Evolutionary conservation across 2,797 vertebrate species (phyloP).

Genomic region (Chromobotia macracanthus): DNA sequence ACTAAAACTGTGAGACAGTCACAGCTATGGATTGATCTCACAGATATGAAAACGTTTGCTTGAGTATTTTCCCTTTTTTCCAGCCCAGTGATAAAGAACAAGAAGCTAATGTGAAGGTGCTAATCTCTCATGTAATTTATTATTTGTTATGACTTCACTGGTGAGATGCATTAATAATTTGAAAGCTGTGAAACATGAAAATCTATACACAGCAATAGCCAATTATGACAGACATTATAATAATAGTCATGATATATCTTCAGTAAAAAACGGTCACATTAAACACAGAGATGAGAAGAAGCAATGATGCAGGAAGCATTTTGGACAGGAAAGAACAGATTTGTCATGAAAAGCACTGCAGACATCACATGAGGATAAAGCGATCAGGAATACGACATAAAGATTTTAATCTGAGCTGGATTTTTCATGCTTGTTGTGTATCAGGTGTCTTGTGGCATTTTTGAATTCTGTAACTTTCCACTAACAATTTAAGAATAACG

Average conservation of each 20-base stretch:
- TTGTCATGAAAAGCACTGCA: neutral
- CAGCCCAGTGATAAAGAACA: slow-evolving; percentile 59
- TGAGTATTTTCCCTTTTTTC: slow-evolving; percentile 42
- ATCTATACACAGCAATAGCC: slow-evolving; percentile 14
- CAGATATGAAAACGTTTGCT: slow-evolving; percentile 34
- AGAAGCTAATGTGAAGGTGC: slow-evolving; percentile 63
- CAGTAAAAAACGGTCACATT: neutral
- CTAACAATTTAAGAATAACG: too few species aligned
- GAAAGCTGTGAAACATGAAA: slow-evolving; percentile 46
- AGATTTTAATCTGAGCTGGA: neutral
- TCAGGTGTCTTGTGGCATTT: too few species aligned
- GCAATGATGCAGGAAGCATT: neutral
- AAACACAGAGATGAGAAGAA: neutral
- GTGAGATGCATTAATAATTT: slow-evolving; percentile 52
- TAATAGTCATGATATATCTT: neutral
- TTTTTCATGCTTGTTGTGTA: too few species aligned
- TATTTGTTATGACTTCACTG: slow-evolving; percentile 61
- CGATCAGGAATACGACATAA: neutral
- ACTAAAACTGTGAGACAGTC: slow-evolving; percentile 54
- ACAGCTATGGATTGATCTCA: slow-evolving; percentile 52
- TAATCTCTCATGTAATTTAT: slow-evolving; percentile 56
- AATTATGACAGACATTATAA: neutral
- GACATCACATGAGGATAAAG: neutral
- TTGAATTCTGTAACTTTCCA: too few species aligned
- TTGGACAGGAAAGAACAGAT: neutral